Evolutionary conservation across 2,888 invertebrate species (phyloP).

Genomic region (Cabera pusaria): DNA sequence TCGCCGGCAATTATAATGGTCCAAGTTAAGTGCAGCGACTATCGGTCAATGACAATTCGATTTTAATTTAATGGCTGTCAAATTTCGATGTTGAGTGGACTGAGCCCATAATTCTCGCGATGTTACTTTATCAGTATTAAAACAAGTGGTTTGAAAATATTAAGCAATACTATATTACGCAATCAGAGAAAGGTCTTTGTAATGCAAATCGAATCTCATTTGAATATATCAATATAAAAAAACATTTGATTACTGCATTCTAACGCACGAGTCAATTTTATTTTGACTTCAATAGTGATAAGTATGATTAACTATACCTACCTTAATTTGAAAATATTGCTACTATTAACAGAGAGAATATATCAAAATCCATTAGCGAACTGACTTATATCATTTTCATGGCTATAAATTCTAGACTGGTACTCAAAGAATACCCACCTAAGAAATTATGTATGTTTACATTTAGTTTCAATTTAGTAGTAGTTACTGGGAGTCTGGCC

Average conservation of each 20-base stretch:
- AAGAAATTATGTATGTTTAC: constrained; percentile 1
- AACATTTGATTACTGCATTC: constrained; percentile 4
- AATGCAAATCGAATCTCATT: constrained; percentile 20
- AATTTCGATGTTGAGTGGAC: constrained; percentile 46
- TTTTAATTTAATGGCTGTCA: constrained; percentile 72
- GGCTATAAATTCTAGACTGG: too few species aligned
- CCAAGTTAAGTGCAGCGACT: constrained; percentile 60
- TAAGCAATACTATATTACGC: constrained; percentile 30
- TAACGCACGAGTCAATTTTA: background rate
- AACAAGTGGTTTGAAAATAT: constrained; percentile 33
- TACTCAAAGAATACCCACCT: too few species aligned
- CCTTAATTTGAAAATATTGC: background rate
- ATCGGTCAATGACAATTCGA: constrained; percentile 56
- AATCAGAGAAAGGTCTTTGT: constrained; percentile 28
- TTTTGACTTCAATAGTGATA: background rate
- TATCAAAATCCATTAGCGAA: background rate
- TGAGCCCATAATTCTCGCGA: constrained; percentile 38
- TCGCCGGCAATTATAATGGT: constrained; percentile 52
- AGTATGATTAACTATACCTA: background rate
- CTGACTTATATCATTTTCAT: background rate
- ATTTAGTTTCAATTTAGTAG: constrained; percentile 6
- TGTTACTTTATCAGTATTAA: constrained; percentile 40
- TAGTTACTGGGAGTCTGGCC: constrained; percentile 13
- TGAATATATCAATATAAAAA: constrained; percentile 20
- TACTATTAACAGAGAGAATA: background rate